A percentile compares a stretch with the other conserved stretches of the same genome.
phyloP scores from a whole-genome alignment of 2,797 vertebrate genomes.

The Phaenicophaeus curvirostris region DNA sequence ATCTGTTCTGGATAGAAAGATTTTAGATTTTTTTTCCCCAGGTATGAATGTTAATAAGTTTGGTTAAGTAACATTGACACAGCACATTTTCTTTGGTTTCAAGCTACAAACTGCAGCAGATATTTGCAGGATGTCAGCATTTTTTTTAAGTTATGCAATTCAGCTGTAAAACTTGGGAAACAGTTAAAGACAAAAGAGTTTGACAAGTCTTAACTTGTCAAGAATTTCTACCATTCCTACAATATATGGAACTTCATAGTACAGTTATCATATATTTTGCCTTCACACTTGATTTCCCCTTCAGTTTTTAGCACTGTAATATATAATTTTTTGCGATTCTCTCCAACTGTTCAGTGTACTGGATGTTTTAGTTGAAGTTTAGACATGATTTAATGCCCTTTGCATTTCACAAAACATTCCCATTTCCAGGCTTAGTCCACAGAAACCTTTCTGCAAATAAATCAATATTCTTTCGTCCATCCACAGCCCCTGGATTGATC shows the following conservation, averaged over 20 bases:
- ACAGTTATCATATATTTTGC: not conserved
- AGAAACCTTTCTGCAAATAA: constrained; percentile 35
- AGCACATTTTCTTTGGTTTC: constrained; percentile 19
- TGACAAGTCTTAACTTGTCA: not conserved
- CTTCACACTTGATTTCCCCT: not conserved
- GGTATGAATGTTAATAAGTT: not conserved
- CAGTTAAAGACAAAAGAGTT: not conserved
- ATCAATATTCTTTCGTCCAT: constrained; percentile 2
- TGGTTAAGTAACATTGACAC: not conserved
- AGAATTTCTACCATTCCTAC: not conserved
- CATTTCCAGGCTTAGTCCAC: constrained; percentile 5
- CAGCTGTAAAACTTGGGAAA: not conserved
- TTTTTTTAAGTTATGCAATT: not conserved
- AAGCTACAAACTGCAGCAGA: not conserved
- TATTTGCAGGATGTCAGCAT: not conserved
- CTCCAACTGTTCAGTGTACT: not conserved
- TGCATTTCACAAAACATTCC: constrained; percentile 5
- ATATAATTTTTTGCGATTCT: not conserved
- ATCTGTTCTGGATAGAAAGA: not conserved
- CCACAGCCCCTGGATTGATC: not conserved
- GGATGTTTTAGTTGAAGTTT: not conserved
- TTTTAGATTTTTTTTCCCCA: not conserved
- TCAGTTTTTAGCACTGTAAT: not conserved
- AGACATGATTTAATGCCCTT: constrained; percentile 23
- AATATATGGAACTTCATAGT: not conserved